Percentiles rank a stretch among this genome's conserved stretches.
Conservation (phyloP, 2,888 invertebrate genomes). For the Plebejus melissa region DNA sequence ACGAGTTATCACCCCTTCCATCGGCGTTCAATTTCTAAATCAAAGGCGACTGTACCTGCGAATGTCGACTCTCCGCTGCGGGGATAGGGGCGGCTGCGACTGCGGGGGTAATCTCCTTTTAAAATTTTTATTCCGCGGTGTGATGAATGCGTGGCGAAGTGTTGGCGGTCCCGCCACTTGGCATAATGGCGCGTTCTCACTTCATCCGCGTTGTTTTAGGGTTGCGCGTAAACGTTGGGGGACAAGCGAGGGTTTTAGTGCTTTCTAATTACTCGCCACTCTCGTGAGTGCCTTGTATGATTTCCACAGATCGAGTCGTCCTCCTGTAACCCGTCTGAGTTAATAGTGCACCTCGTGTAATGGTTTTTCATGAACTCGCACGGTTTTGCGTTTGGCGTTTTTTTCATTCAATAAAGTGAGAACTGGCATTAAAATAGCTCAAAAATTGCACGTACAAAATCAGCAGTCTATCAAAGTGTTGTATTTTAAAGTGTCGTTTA, state of each 20-base stretch:
- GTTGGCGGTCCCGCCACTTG: conserved; percentile 36
- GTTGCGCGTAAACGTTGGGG: background rate
- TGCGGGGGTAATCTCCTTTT: conserved; percentile 19
- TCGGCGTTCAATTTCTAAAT: conserved; percentile 20
- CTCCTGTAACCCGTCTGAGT: background rate
- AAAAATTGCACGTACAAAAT: background rate
- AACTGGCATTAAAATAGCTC: background rate
- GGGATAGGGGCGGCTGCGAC: background rate
- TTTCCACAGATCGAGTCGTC: background rate
- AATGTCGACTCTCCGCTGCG: conserved; percentile 11
- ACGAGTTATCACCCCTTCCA: conserved; percentile 16
- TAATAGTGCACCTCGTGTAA: background rate
- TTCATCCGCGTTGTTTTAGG: conserved; percentile 33
- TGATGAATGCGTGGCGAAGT: conserved; percentile 36
- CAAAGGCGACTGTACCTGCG: background rate
- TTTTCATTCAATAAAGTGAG: too few relatives aligned
- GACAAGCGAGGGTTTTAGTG: background rate
- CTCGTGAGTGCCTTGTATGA: background rate
- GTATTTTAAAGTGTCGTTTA: background rate
- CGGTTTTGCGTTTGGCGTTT: too few relatives aligned
- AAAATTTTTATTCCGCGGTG: conserved; percentile 30
- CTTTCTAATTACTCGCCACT: conserved; percentile 10
- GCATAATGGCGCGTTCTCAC: conserved; percentile 32
- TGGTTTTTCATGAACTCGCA: background rate
- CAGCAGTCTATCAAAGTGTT: background rate